A percentile compares a stretch with the other conserved stretches of the same genome.
phyloP scores from a whole-genome alignment of 2,888 invertebrate genomes.

The Drosophila cognata region DNA sequence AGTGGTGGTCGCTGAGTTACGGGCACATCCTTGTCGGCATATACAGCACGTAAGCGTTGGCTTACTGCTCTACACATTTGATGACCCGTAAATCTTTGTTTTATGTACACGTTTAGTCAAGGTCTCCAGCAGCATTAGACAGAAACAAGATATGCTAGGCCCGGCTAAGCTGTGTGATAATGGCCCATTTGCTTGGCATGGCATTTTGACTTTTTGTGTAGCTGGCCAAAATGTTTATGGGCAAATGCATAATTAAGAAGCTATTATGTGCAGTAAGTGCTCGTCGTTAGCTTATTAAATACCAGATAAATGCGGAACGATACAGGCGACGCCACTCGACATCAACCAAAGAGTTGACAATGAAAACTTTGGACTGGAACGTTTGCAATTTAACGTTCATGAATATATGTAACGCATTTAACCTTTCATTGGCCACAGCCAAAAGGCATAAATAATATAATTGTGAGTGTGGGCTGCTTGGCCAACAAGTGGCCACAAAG shows the following conservation, averaged over 20 bases:
- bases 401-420: constrained; percentile 50
- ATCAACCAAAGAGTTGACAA: constrained; percentile 20
- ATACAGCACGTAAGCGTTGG: constrained; percentile 31
- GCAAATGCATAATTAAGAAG: constrained; percentile 69
- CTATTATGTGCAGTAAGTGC: constrained; percentile 54
- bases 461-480: constrained; percentile 40
- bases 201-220: constrained; percentile 30
- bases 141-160: constrained; percentile 8
- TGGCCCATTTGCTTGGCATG: constrained; percentile 67
- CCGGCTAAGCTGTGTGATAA: constrained; percentile 53
- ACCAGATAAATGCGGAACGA: constrained; percentile 21
- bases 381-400: constrained; percentile 15
- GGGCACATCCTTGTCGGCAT: constrained; percentile 8
- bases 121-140: constrained; percentile 28
- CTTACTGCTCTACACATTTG: constrained; percentile 33
- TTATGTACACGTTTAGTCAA: constrained; percentile 45
- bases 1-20: neutral
- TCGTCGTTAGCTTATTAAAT: constrained; percentile 39
- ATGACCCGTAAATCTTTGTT: constrained; percentile 54
- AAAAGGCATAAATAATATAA: constrained; percentile 56
- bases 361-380: neutral
- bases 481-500: constrained; percentile 60
- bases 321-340: neutral
- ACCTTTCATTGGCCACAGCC: constrained; percentile 56
- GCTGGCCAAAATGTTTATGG: constrained; percentile 62